Conservation (phyloP, 30 jellyfish, hydroid and myxozoan species). For the Mastigias papua region DNA sequence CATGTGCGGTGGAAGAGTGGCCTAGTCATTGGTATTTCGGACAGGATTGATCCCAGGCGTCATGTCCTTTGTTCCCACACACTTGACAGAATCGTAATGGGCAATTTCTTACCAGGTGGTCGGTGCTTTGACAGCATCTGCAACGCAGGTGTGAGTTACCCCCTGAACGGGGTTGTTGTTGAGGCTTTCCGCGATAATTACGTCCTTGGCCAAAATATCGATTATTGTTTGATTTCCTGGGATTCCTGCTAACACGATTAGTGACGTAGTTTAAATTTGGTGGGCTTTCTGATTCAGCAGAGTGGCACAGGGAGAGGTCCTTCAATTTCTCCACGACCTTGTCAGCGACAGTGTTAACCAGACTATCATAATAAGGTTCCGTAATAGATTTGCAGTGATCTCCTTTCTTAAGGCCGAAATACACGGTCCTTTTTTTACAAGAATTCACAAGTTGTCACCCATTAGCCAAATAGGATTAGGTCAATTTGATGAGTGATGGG, state of each 20-base stretch:
- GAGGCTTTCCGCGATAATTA: neutral
- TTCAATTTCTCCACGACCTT: conserved; percentile 10
- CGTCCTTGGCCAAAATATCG: conserved; percentile 13
- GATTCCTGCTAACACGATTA: neutral
- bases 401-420: neutral
- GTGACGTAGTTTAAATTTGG: neutral
- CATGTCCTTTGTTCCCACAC: conserved; percentile 48
- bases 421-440: no score
- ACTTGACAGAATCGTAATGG: conserved; percentile 53
- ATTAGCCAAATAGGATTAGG: no score
- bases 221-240: neutral
- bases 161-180: neutral
- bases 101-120: conserved; percentile 30
- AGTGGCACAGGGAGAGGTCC: neutral
- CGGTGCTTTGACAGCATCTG: conserved; percentile 56
- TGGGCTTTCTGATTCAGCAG: neutral
- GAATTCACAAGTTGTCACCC: no score
- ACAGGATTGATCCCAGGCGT: conserved; percentile 25
- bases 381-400: neutral
- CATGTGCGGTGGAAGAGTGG: neutral
- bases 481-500: no score
- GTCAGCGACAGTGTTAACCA: neutral
- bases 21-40: neutral
- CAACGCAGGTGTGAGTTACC: neutral
- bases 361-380: neutral